Evolutionary conservation across 2,113 vertebrate genomes (phyloP), one percentile per base, ranked within the genome.

Genomic region (Tyto alba): DNA sequence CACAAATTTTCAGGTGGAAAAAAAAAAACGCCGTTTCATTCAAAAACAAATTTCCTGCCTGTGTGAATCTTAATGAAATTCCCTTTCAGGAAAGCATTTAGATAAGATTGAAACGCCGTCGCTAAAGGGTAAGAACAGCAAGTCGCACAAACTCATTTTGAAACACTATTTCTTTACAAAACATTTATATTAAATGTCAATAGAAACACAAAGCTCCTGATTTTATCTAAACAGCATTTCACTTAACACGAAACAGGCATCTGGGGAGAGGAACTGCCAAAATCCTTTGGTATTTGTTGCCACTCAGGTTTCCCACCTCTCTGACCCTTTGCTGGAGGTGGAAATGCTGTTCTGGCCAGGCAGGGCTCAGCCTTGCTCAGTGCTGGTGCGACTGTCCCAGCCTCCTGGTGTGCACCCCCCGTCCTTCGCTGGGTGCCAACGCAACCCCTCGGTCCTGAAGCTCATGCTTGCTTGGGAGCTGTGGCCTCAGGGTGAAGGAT

Each of bases 1-100:
- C 72, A 74, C 64, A 87, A 16, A 52, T 47, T 53, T 72, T 86
- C 43, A 48, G 40, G 75, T 6, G 47, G 47, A 63, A 72, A 88
- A 97, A 83, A 80, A 84, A 91, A 97, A 77, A 34, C 45, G 59
- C 43, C 3, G 2, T 64, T 92, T 56, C 3, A 1, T 71, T 90
- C 36, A 90, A 86, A 94, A 57, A n/a, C 63, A 75, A 92, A 95
- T 88, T 95, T 96, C 93, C 85, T 95, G 92, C 50, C 62, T 57
- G 6, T 47, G 59, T 84, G 88, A 95, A 71, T 77, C 85, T 90
- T 95, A 88, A 94, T 95, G 75, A 96, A 90, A 95, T 77, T 94
- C 64, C 13, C 30, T 83, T 67, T 67, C 3, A 1, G 63, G 30
- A 83, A 95, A 94, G 75, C 82, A 59, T 67, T 94, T 74, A 90